A percentile compares a stretch with the other conserved stretches of the same genome.
These are phyloP conservation scores for Peromyscus melanophrys DNA, from an alignment of 2,797 vertebrate species.

Conservation along the genomic window DNA sequence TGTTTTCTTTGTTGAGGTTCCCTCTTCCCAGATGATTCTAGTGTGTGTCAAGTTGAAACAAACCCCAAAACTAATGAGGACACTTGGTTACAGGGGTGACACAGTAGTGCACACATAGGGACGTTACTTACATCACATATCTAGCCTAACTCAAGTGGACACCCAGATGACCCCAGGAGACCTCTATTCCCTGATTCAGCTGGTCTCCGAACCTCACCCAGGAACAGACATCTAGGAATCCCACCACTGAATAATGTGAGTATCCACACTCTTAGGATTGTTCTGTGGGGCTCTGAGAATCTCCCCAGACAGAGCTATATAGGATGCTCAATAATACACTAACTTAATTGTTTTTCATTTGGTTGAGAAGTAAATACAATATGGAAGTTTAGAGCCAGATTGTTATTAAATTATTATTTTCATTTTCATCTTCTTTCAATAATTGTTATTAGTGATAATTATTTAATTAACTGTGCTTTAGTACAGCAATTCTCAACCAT, in stretches of 20 bases:
- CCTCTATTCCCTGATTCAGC: neutral
- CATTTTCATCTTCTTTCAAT: conserved; percentile 75
- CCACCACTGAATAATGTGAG: neutral
- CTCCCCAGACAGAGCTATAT: conserved; percentile 39
- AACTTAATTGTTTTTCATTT: conserved; percentile 72
- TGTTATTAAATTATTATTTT: conserved; percentile 79
- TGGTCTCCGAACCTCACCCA: neutral
- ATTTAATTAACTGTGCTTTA: conserved; percentile 79
- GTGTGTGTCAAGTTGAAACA: neutral
- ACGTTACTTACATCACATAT: neutral
- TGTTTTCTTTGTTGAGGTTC: neutral
- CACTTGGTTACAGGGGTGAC: neutral
- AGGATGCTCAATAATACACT: neutral
- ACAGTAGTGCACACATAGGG: neutral
- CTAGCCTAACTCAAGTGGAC: neutral
- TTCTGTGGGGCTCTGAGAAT: neutral
- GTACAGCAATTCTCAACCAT: conserved; percentile 62
- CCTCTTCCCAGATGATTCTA: neutral
- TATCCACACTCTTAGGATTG: neutral
- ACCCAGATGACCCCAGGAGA: neutral
- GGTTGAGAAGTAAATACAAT: conserved; percentile 66
- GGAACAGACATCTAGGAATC: no score
- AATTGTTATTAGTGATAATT: conserved; percentile 78
- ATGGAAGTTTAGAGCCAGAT: conserved; percentile 61
- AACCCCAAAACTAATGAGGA: neutral